These are phyloP conservation scores for Gobio gobio DNA, from an alignment of 2,113 vertebrate genomes.

Conservation along the genomic window DNA sequence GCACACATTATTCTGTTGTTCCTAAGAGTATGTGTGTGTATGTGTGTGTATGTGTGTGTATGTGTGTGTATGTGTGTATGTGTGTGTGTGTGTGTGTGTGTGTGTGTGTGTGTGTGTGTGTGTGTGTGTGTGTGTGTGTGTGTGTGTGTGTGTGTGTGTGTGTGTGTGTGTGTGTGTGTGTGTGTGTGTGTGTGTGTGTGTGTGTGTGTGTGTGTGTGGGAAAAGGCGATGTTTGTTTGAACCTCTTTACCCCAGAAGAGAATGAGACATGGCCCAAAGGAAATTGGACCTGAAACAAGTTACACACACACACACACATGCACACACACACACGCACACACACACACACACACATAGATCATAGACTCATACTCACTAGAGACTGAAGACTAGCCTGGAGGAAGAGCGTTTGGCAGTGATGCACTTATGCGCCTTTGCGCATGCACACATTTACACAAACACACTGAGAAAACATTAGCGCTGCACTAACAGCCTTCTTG, in stretches of 20 bases:
- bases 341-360: constrained; percentile 4
- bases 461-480: background rate
- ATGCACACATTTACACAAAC: constrained; percentile 1
- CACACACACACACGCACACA: background rate
- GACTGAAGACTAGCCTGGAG: constrained; percentile 45
- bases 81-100: background rate
- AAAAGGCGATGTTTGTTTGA: constrained; percentile 31
- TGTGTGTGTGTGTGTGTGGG: constrained; percentile 23
- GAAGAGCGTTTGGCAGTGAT: constrained; percentile 47
- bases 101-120: background rate
- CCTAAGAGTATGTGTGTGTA: background rate
- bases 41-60: background rate
- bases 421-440: background rate
- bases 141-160: background rate
- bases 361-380: constrained; percentile 35
- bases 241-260: constrained; percentile 45
- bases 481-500: background rate
- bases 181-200: background rate
- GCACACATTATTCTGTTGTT: background rate
- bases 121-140: constrained; percentile 11
- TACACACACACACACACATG: constrained; percentile 24
- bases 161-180: background rate
- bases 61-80: too few species aligned
- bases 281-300: constrained; percentile 43
- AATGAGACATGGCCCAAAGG: constrained; percentile 36